Percentiles rank a stretch among this genome's conserved stretches.
Conservation (phyloP, 2,888 invertebrate species). For the Diachrysia chrysitis region DNA sequence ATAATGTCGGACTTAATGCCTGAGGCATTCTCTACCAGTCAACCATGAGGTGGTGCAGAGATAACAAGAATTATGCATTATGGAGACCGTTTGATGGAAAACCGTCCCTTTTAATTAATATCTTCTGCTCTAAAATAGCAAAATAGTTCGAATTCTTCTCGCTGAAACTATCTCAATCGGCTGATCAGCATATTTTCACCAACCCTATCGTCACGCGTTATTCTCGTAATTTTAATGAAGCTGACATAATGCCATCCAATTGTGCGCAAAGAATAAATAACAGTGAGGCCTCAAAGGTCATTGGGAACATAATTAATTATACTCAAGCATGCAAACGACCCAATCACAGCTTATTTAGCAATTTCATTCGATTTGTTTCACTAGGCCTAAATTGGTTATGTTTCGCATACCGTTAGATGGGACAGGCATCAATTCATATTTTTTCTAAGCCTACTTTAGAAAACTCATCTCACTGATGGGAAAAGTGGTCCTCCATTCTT, state of each 20-base stretch:
- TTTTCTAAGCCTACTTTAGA: background rate
- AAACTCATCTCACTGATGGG: background rate
- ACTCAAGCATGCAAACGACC: conserved; percentile 50
- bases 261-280: conserved; percentile 24
- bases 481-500: too few species aligned
- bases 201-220: background rate
- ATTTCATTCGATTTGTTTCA: conserved; percentile 58
- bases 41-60: too few species aligned
- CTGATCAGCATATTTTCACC: too few species aligned
- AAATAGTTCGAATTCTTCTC: too few species aligned
- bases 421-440: conserved; percentile 28
- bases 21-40: too few species aligned
- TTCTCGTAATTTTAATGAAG: background rate
- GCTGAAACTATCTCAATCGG: too few species aligned
- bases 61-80: too few species aligned
- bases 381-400: conserved; percentile 40
- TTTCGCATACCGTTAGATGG: conserved; percentile 26
- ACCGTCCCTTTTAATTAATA: too few species aligned
- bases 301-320: conserved; percentile 49
- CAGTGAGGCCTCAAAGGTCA: conserved; percentile 43
- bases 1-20: too few species aligned
- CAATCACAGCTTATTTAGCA: conserved; percentile 49
- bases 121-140: too few species aligned
- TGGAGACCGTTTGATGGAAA: too few species aligned
- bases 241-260: conserved; percentile 28